Conservation (phyloP, 2,797 vertebrate species). For the Prionace glauca region DNA sequence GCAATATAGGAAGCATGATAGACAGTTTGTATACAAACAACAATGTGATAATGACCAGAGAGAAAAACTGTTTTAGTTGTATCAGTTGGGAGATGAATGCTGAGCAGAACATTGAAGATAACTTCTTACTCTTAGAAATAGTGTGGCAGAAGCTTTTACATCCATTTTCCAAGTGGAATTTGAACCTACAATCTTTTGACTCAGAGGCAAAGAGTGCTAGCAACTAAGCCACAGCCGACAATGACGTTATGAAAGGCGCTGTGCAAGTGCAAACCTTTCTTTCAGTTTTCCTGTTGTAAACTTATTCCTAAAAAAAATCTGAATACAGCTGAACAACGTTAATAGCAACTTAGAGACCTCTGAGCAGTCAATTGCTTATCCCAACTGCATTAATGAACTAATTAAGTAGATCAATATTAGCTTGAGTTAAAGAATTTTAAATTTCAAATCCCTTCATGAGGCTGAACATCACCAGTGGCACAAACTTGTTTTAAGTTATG, state of each 20-base stretch:
- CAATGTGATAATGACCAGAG: not conserved
- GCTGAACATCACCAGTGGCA: not conserved
- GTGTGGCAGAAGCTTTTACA: not conserved
- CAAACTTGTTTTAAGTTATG: not conserved
- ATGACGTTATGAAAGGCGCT: not conserved
- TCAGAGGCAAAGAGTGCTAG: not conserved
- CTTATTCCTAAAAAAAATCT: not conserved
- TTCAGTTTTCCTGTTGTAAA: not conserved
- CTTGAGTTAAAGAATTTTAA: not conserved
- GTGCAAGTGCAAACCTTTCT: not conserved
- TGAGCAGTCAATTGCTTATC: not conserved
- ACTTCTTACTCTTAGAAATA: not conserved
- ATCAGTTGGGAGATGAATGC: not conserved
- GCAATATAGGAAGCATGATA: not conserved
- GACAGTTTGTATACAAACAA: not conserved
- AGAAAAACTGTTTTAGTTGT: not conserved
- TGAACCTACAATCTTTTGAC: not conserved
- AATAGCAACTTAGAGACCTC: not conserved
- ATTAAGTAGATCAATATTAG: conserved; percentile 12
- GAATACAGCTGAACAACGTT: not conserved
- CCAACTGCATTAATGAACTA: not conserved
- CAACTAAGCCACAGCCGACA: not conserved
- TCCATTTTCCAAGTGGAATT: not conserved
- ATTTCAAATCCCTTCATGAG: not conserved
- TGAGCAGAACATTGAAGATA: not conserved